phyloP scores from a whole-genome alignment of 1,140 invertebrate genomes.

The Drosophila parabipectinata region DNA sequence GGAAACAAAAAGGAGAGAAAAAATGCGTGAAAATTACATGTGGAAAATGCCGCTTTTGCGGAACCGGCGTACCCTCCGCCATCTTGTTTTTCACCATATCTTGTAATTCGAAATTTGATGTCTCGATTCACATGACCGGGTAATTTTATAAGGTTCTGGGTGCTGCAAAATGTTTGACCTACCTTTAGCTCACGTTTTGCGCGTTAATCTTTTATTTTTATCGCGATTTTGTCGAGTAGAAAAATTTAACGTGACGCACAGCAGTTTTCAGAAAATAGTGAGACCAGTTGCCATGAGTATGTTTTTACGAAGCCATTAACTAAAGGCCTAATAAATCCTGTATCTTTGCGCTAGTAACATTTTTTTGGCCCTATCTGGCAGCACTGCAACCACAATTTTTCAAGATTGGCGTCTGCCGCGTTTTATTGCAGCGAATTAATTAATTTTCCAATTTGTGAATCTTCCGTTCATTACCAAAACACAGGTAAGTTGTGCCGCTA shows the following conservation, averaged over 20 bases:
- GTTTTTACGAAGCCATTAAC: not conserved
- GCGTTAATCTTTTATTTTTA: constrained; percentile 15
- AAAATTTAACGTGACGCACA: constrained; percentile 18
- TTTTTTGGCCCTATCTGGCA: not conserved
- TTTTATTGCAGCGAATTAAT: constrained; percentile 51
- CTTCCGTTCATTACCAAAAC: constrained; percentile 25
- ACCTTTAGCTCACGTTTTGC: constrained; percentile 38
- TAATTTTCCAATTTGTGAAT: constrained; percentile 44
- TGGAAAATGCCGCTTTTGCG: constrained; percentile 65
- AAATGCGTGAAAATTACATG: constrained; percentile 45
- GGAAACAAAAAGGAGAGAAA: constrained; percentile 4
- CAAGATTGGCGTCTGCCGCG: constrained; percentile 59
- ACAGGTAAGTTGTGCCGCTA: constrained; percentile 44
- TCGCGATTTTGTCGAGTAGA: constrained; percentile 8
- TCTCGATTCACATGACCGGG: not conserved
- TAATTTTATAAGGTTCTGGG: not conserved
- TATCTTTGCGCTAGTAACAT: not conserved
- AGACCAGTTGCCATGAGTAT: not conserved
- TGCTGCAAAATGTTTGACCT: not conserved
- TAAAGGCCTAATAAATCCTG: not conserved
- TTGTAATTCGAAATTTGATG: constrained; percentile 1
- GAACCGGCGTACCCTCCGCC: constrained; percentile 61
- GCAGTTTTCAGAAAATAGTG: not conserved
- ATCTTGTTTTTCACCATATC: constrained; percentile 68
- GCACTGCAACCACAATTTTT: constrained; percentile 13